Evolutionary conservation across 2,797 vertebrate genomes (phyloP).

Genomic region (Lithobates pipiens): DNA sequence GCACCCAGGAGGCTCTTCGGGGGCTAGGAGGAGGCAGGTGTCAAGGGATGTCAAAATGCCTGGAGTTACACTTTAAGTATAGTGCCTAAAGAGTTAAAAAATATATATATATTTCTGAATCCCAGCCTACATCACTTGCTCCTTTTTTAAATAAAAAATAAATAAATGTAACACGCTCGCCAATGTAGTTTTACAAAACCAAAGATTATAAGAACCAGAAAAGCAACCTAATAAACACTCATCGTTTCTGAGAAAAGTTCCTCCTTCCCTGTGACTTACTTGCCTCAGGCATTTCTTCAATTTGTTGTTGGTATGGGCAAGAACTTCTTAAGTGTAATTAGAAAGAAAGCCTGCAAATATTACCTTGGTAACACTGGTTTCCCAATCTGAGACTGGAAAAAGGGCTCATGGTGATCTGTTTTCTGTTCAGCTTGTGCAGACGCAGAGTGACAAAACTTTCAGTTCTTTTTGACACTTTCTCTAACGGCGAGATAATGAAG

Average conservation of each 20-base stretch:
- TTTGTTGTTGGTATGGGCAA: not conserved
- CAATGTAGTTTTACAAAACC: not conserved
- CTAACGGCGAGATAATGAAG: too few relatives aligned
- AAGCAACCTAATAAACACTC: conserved; percentile 2
- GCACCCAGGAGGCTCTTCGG: too few relatives aligned
- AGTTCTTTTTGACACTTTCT: too few relatives aligned
- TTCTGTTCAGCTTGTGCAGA: too few relatives aligned
- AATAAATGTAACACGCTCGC: not conserved
- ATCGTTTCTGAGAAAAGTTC: not conserved
- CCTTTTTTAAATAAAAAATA: not conserved
- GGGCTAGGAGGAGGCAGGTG: too few relatives aligned
- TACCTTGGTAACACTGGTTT: not conserved
- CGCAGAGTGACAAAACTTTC: too few relatives aligned
- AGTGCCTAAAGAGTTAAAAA: too few relatives aligned
- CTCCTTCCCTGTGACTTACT: not conserved
- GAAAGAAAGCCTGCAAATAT: not conserved
- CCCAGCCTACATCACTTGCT: too few relatives aligned
- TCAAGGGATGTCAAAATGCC: too few relatives aligned
- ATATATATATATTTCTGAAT: too few relatives aligned
- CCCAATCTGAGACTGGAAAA: not conserved
- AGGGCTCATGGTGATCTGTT: not conserved
- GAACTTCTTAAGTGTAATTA: not conserved
- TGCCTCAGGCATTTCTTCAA: not conserved
- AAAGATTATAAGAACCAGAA: not conserved
- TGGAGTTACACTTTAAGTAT: too few relatives aligned